phyloP scores from a whole-genome alignment of 2,113 vertebrate genomes.

The Suncus etruscus region DNA sequence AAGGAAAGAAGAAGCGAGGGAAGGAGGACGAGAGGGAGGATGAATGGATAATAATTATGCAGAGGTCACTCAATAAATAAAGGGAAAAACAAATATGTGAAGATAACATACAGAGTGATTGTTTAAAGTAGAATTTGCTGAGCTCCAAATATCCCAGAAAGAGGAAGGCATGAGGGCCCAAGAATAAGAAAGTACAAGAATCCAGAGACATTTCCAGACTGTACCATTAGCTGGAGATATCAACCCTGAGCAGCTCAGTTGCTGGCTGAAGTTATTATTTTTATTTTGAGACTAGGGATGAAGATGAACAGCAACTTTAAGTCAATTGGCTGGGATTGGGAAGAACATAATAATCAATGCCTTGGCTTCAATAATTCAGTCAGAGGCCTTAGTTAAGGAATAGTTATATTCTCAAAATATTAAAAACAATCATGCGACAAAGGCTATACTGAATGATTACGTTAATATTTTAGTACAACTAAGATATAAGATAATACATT shows the following conservation, averaged over 20 bases:
- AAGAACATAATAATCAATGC: background rate
- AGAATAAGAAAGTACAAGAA: constrained; percentile 8
- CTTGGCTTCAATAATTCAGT: constrained; percentile 39
- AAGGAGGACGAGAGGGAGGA: too few relatives aligned
- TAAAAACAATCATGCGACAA: background rate
- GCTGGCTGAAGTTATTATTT: background rate
- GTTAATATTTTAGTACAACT: constrained; percentile 48
- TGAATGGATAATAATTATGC: too few relatives aligned
- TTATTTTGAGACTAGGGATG: background rate
- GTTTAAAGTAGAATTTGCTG: constrained; percentile 29
- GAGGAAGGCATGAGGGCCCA: background rate
- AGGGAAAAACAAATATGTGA: constrained; percentile 33
- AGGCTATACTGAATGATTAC: background rate
- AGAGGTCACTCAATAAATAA: background rate
- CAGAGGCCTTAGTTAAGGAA: constrained; percentile 24
- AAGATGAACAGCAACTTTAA: background rate
- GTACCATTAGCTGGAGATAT: background rate
- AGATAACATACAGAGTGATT: background rate
- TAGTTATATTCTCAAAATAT: constrained; percentile 18
- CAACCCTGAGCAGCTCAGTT: constrained; percentile 17
- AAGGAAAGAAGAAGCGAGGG: too few relatives aligned
- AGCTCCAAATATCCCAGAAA: constrained; percentile 29
- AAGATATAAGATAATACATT: constrained; percentile 65
- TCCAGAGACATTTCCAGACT: background rate
- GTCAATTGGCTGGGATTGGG: background rate